Evolutionary conservation across 2,797 vertebrate genomes (phyloP), one percentile per base, ranked within the genome.

Genomic region (Emys orbicularis): DNA sequence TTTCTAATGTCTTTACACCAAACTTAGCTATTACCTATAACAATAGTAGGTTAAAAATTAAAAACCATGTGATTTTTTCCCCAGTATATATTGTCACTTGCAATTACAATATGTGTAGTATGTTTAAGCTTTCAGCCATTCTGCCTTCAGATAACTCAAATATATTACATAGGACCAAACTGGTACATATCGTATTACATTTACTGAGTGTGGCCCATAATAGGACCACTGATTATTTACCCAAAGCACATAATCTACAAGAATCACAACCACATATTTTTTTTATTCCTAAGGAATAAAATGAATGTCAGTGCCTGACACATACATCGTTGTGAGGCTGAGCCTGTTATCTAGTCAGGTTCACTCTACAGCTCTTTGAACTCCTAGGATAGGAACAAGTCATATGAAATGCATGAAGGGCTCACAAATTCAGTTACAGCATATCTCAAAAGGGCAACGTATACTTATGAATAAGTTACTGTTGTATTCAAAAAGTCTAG

Each of bases 41-140:
- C 53, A 86, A 79, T 15, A 81, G 61, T 92, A 77, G 90, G 86
- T 52, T 92, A 56, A 77, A 90, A 57, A 91, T 47, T 87, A 92
- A 92, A 31, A 31, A 83, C 83, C 41, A 83, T 6, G 80, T 8
- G 79, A 94, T 93, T 91, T 74, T 84, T 91, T 92, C 89, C 83
- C 89, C 59, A 74, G 79, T 76, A 80, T 0, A 0, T 56, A 37
- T 44, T 93, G 94, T 82, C 77, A 85, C 83, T 77, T 93, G 10
- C 25, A 94, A 89, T n/a, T 23, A 29, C 80, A 37, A 31, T 77
- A 18, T 8, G 3, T 47, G 27, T 77, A 31, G 13, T 12, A 12
- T 72, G n/a, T 68, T 68, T 68, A 72, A 41, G n/a, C 18, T 77
- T 47, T 65, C 21, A 94, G 41, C 16, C 47, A 13, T 47, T 80